Evolutionary conservation across 2,113 vertebrate genomes (phyloP).

Genomic region (Egretta garzetta): DNA sequence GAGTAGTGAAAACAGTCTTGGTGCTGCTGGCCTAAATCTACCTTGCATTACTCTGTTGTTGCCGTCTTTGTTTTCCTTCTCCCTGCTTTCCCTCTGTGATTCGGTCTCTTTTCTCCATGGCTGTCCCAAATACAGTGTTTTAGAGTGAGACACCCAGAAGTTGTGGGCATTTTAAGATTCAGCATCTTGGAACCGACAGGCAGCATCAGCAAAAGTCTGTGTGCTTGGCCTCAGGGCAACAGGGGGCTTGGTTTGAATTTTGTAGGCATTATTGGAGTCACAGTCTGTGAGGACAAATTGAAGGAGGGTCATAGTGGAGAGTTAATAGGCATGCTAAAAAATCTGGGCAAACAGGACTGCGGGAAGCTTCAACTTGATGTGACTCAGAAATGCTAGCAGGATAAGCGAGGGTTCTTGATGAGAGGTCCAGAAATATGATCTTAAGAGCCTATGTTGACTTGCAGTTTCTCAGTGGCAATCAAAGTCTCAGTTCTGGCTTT

Average conservation of each 20-base stretch:
- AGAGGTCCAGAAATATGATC: not conserved
- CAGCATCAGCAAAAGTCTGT: not conserved
- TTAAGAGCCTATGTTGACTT: not conserved
- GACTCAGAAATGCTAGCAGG: not conserved
- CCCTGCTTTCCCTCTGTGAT: not conserved
- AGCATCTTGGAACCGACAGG: not conserved
- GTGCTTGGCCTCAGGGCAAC: not conserved
- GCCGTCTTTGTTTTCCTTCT: not conserved
- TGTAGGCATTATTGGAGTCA: not conserved
- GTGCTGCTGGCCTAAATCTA: not conserved
- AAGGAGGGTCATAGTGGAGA: not conserved
- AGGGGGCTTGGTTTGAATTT: not conserved
- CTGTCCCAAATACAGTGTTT: not conserved
- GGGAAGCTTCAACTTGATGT: not conserved
- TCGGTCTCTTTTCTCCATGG: not conserved
- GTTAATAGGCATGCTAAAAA: not conserved
- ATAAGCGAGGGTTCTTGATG: not conserved
- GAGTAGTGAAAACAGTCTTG: not conserved
- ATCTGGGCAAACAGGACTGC: not conserved
- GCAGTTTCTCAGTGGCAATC: not conserved
- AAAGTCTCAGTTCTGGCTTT: not conserved
- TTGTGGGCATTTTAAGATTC: not conserved
- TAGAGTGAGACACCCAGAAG: not conserved
- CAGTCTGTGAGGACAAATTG: not conserved
- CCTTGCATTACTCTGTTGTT: not conserved